Percentiles rank a stretch among this genome's conserved stretches.
Conservation (phyloP, 30 jellyfish, hydroid and myxozoan genomes). For the Cassiopea xamachana region DNA sequence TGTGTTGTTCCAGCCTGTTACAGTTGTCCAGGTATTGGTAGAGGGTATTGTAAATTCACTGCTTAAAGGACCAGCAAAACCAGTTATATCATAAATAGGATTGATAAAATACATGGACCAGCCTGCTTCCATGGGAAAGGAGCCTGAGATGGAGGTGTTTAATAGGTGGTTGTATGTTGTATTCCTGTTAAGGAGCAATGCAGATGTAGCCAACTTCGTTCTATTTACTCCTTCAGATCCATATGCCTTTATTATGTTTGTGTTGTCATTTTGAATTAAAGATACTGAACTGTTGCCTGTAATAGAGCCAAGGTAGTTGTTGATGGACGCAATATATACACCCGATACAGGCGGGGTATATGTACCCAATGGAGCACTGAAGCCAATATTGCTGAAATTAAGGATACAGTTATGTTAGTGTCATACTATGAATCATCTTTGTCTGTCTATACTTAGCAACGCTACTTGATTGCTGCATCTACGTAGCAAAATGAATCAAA, state of each 20-base stretch:
- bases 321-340: constrained; percentile 69
- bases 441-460: too few species aligned
- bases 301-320: constrained; percentile 62
- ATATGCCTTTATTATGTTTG: constrained; percentile 42
- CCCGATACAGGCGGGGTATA: constrained; percentile 79
- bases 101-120: constrained; percentile 75
- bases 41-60: constrained; percentile 12
- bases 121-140: constrained; percentile 54
- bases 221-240: constrained; percentile 67
- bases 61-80: constrained; percentile 48
- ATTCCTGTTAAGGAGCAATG: constrained; percentile 24
- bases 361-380: constrained; percentile 66
- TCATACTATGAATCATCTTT: too few species aligned
- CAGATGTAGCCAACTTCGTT: constrained; percentile 69
- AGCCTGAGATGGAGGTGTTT: constrained; percentile 16
- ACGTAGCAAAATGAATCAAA: too few species aligned
- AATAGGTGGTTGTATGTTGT: constrained; percentile 22
- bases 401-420: background rate
- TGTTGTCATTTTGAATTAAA: constrained; percentile 25
- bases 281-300: constrained; percentile 71
- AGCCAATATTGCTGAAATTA: constrained; percentile 80
- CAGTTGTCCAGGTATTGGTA: constrained; percentile 48
- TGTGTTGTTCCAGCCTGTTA: constrained; percentile 57
- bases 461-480: too few species aligned
- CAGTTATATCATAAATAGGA: constrained; percentile 28